Evolutionary conservation across 2,113 vertebrate species (phyloP).

Genomic region (human): DNA sequence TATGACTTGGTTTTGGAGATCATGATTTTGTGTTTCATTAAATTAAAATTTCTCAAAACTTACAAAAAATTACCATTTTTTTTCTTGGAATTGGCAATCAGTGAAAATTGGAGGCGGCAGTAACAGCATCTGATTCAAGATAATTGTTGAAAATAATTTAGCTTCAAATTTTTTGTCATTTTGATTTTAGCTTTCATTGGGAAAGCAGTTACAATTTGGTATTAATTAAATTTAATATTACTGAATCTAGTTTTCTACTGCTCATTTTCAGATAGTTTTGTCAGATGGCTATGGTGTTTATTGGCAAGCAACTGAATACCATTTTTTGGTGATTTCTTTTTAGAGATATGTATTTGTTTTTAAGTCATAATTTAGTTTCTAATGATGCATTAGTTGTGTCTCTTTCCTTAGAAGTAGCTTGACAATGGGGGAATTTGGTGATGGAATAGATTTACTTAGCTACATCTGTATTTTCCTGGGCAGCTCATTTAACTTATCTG

Average conservation of each 20-base stretch:
- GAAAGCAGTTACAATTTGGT: background rate
- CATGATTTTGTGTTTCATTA: constrained; percentile 15
- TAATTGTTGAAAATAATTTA: constrained; percentile 19
- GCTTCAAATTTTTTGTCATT: background rate
- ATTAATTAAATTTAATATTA: background rate
- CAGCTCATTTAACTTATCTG: background rate
- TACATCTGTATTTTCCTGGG: background rate
- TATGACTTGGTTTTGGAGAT: background rate
- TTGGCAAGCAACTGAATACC: background rate
- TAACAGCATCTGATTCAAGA: background rate
- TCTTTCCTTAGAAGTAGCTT: background rate
- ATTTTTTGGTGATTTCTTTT: background rate
- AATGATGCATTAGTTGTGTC: background rate
- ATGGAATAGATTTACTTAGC: background rate
- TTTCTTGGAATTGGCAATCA: background rate
- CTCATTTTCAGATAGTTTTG: background rate
- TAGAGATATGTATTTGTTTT: background rate
- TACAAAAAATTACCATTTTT: background rate
- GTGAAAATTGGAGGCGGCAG: background rate
- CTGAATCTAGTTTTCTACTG: background rate
- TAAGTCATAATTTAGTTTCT: background rate
- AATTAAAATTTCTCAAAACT: background rate
- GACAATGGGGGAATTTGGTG: background rate
- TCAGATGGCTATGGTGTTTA: background rate
- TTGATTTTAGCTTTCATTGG: background rate